Evolutionary conservation across 2,888 invertebrate species (phyloP).

Genomic region (Sinodicranocentrus sp.): DNA sequence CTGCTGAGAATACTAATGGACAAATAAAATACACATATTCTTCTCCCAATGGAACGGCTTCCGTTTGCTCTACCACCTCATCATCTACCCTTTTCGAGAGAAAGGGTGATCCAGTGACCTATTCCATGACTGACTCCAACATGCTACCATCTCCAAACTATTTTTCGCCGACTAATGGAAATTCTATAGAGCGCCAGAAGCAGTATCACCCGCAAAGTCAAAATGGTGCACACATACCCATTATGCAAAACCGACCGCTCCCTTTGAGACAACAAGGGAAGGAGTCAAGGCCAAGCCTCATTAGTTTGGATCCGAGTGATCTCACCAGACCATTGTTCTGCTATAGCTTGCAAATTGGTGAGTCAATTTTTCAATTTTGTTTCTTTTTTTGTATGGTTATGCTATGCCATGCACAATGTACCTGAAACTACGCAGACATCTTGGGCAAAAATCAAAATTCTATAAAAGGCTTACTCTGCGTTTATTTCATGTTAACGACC

Average conservation of each 20-base stretch:
- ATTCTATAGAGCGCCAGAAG: conserved; percentile 9
- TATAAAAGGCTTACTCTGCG: no score
- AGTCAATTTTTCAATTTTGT: conserved; percentile 29
- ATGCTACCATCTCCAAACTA: conserved; percentile 17
- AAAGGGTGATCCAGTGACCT: conserved; percentile 44
- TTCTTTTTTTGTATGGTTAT: no score
- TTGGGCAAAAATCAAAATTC: no score
- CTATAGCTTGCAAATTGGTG: conserved; percentile 72
- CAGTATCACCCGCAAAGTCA: not conserved
- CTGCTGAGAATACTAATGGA: conserved; percentile 42
- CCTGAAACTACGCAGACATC: no score
- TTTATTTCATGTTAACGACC: no score
- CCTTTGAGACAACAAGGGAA: conserved; percentile 14
- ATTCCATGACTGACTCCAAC: conserved; percentile 1
- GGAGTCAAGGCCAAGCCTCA: conserved; percentile 63
- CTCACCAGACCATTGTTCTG: conserved; percentile 68
- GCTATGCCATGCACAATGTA: no score
- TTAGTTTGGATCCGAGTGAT: conserved; percentile 70
- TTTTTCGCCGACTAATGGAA: conserved; percentile 35
- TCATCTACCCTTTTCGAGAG: not conserved
- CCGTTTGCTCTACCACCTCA: not conserved
- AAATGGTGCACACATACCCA: conserved; percentile 12
- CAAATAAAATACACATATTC: not conserved
- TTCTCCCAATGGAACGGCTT: not conserved
- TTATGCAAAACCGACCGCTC: conserved; percentile 30